Conservation (phyloP, 2,113 vertebrate species). For the Typhlomys cinereus region DNA sequence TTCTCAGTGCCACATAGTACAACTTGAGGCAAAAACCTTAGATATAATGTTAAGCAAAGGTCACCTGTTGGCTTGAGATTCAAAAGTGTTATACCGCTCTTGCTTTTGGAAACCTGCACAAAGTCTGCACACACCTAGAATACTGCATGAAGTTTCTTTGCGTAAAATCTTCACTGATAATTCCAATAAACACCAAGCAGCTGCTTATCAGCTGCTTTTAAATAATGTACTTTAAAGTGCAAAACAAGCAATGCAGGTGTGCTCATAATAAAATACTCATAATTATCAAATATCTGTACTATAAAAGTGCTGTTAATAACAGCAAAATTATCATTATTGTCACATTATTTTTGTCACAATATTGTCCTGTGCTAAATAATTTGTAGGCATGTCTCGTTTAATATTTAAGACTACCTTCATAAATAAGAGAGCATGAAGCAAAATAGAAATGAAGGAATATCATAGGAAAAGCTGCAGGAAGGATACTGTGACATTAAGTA, state of each 20-base stretch:
- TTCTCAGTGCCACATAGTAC: neutral
- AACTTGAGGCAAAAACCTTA: neutral
- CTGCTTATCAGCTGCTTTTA: neutral
- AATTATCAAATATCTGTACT: neutral
- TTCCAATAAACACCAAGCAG: neutral
- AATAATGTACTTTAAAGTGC: neutral
- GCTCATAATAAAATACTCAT: neutral
- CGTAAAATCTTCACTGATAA: neutral
- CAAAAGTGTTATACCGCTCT: neutral
- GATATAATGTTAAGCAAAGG: conserved; percentile 47
- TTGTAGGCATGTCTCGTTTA: neutral
- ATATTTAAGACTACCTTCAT: neutral
- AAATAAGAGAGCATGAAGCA: neutral
- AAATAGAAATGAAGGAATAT: neutral
- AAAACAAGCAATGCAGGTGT: neutral
- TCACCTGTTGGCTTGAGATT: neutral
- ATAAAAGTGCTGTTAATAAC: neutral
- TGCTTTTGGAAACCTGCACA: neutral
- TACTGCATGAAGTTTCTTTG: neutral
- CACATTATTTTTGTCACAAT: neutral
- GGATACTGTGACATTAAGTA: too few relatives aligned
- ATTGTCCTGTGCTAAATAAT: neutral
- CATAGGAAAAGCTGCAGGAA: too few relatives aligned
- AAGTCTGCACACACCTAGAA: neutral
- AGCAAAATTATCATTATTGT: neutral